phyloP scores from a whole-genome alignment of 1,140 invertebrate species.

The Oppia nitens region DNA sequence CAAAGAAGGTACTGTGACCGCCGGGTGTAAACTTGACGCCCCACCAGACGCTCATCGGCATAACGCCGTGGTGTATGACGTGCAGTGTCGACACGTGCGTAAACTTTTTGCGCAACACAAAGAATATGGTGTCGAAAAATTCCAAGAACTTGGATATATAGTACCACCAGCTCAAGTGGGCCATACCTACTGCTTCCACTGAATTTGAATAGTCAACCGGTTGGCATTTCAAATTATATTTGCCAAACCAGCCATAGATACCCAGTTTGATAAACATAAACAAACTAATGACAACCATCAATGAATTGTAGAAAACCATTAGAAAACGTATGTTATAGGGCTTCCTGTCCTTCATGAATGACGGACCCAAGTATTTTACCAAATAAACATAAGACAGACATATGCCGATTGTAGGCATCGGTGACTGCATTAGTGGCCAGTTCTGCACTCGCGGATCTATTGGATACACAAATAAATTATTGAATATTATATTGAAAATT shows the following conservation, averaged over 20 bases:
- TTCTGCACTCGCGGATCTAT: slow-evolving; percentile 71
- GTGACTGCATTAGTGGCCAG: slow-evolving; percentile 77
- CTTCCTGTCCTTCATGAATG: slow-evolving; percentile 67
- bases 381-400: slow-evolving; percentile 71
- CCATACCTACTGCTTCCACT: slow-evolving; percentile 33
- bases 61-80: slow-evolving; percentile 86
- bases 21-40: slow-evolving; percentile 63
- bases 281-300: slow-evolving; percentile 23
- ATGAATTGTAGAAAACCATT: slow-evolving; percentile 58
- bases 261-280: slow-evolving; percentile 17
- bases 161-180: slow-evolving; percentile 36
- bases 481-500: too few species aligned
- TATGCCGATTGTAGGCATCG: slow-evolving; percentile 64
- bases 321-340: slow-evolving; percentile 58
- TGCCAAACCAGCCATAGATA: slow-evolving; percentile 20
- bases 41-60: slow-evolving; percentile 90
- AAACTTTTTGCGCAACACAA: slow-evolving; percentile 76
- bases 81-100: slow-evolving; percentile 80
- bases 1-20: slow-evolving; percentile 66
- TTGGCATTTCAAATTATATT: slow-evolving; percentile 23
- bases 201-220: slow-evolving; percentile 23
- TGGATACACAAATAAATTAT: too few species aligned
- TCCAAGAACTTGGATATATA: slow-evolving; percentile 36
- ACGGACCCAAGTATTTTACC: slow-evolving; percentile 53
- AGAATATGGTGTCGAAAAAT: slow-evolving; percentile 53